Base-by-base conservation (phyloP, 2,113 vertebrate species). In the Mastomys coucha region DNA sequence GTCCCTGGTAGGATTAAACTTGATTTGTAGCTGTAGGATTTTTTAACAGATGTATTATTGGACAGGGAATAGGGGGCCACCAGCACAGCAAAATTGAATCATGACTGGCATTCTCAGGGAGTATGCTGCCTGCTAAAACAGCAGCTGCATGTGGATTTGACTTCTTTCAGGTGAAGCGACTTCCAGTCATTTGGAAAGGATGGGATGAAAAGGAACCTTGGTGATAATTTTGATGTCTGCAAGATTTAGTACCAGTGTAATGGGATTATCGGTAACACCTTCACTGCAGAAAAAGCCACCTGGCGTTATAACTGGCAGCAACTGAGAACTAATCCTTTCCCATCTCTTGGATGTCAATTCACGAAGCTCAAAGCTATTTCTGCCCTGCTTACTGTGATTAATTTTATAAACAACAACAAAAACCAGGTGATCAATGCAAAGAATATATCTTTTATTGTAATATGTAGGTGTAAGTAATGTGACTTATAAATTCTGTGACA, bases 211-310 rank as follows among this genome's bases (percentile, higher is more conserved):
- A 98, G 98, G 98, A 99, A 98, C 98, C 98, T 99, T 98, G 98
- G 98, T 99, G 99, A 99, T 99, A 99, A 99, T 99, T 99, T 99
- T 99, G 99, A 99, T 99, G 99, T 99, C 99, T 99, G 99, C 98
- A 98, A 99, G 99, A 99, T 99, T 99, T 99, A 99, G 99, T 99
- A 98, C 98, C 98, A 98, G 98, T 98, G 99, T 99, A 99, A 99
- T 99, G 99, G 99, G 99, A 99, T 99, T 99, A 99, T 99, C 99
- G 97, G 99, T 99, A 99, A 99, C 99, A 99, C 99, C 99, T 99
- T 99, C 99, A 97, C 98, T 98, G 99, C 98, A 98, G 99, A 98
- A 99, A 99, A 99, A 99, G 99, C 99, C 99, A 99, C 99, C 99
- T 99, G 99, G 99, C 97, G 99, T 99, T 99, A 98, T 99, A 99